Evolutionary conservation across 2,113 vertebrate species (phyloP).

Genomic region (Lota lota): DNA sequence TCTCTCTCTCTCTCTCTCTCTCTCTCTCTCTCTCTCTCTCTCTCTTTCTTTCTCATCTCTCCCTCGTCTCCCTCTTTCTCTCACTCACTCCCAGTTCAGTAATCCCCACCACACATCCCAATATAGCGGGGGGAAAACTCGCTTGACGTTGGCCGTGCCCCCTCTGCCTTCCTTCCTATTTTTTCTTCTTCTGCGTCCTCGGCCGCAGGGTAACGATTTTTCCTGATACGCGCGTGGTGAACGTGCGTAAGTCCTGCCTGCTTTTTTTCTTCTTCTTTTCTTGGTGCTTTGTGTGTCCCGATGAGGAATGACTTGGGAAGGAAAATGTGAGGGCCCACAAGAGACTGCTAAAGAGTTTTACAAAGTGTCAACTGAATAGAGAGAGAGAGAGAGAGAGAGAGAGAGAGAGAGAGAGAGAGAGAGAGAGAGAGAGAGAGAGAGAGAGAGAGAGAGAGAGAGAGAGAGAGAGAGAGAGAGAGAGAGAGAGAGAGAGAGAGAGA

Average conservation of each 20-base stretch:
- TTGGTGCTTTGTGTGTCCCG: conserved; percentile 54
- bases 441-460: background rate
- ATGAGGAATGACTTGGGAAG: conserved; percentile 56
- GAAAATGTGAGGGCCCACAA: conserved; percentile 60
- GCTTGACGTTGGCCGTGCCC: conserved; percentile 34
- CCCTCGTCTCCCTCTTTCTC: background rate
- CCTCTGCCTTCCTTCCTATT: conserved; percentile 22
- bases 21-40: background rate
- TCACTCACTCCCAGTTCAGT: conserved; percentile 23
- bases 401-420: background rate
- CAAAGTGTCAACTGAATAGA: conserved; percentile 35
- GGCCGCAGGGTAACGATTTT: conserved; percentile 74
- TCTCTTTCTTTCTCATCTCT: too few relatives aligned
- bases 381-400: background rate
- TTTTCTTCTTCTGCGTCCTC: conserved; percentile 52
- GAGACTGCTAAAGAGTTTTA: conserved; percentile 49
- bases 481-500: background rate
- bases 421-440: background rate
- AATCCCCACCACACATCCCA: conserved; percentile 59
- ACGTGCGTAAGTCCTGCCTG: conserved; percentile 67
- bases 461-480: background rate
- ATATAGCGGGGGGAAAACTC: conserved; percentile 57
- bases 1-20: background rate
- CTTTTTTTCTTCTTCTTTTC: conserved; percentile 51
- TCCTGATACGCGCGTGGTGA: conserved; percentile 67